phyloP scores from a whole-genome alignment of 2,888 invertebrate species.

The Parthenolecanium corni region DNA sequence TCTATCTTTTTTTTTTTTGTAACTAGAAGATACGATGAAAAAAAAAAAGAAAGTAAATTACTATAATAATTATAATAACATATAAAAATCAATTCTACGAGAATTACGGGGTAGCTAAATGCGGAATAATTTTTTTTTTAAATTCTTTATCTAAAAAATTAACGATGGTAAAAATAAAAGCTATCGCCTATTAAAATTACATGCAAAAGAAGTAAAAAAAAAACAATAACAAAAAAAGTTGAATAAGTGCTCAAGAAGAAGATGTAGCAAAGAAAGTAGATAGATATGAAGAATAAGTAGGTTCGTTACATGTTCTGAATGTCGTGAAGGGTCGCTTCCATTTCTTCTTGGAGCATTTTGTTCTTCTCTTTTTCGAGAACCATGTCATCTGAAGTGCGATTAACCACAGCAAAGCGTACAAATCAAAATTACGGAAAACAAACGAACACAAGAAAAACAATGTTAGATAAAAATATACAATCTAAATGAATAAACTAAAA shows the following conservation, averaged over 20 bases:
- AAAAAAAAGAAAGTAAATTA: too few species aligned
- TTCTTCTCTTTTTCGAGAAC: slow-evolving; percentile 88
- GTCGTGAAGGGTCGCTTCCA: slow-evolving; percentile 97
- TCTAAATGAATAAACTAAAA: slow-evolving; percentile 22
- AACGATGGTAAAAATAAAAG: neutral
- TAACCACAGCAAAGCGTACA: slow-evolving; percentile 30
- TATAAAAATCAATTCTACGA: neutral
- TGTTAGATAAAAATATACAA: slow-evolving; percentile 27
- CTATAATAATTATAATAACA: too few species aligned
- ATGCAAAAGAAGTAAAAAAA: slow-evolving; percentile 1
- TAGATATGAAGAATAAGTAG: slow-evolving; percentile 4
- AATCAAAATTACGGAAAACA: slow-evolving; percentile 27
- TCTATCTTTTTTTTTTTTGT: too few species aligned
- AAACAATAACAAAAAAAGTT: neutral
- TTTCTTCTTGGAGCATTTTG: slow-evolving; percentile 92
- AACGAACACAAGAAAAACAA: slow-evolving; percentile 28
- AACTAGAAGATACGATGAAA: too few species aligned
- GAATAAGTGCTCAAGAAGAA: slow-evolving; percentile 32
- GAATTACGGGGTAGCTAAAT: neutral
- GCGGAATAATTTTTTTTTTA: neutral
- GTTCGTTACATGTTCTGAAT: slow-evolving; percentile 92
- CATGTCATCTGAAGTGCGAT: slow-evolving; percentile 71
- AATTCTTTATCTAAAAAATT: neutral
- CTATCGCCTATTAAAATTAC: slow-evolving; percentile 4
- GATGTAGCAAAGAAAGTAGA: slow-evolving; percentile 33